These are phyloP conservation scores for Drosophila sordidapex DNA, from an alignment of 2,888 invertebrate species.

Conservation along the genomic window DNA sequence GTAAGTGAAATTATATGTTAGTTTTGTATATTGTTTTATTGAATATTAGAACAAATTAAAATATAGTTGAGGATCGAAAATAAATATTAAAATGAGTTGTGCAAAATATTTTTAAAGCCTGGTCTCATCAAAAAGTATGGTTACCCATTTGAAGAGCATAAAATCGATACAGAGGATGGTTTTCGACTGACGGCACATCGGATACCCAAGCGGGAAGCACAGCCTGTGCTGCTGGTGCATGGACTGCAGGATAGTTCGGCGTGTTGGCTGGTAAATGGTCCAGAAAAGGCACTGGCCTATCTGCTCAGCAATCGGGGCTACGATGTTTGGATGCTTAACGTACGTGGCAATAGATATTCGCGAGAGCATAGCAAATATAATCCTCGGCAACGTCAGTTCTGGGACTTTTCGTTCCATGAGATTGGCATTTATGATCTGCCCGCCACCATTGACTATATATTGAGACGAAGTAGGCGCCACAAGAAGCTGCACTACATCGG, in stretches of 20 bases:
- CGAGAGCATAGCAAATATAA: constrained; percentile 85
- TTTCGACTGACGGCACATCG: constrained; percentile 91
- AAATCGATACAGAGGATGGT: constrained; percentile 89
- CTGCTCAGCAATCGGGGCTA: constrained; percentile 86
- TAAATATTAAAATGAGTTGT: background rate
- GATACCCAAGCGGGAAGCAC: constrained; percentile 86
- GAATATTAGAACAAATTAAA: background rate
- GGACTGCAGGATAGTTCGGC: constrained; percentile 90
- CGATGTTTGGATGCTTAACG: constrained; percentile 88
- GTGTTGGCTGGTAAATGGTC: constrained; percentile 90
- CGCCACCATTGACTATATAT: constrained; percentile 87
- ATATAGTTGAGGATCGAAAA: background rate
- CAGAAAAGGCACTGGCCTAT: constrained; percentile 87
- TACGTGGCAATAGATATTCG: constrained; percentile 88
- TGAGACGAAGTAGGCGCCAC: constrained; percentile 84
- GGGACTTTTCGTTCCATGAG: constrained; percentile 89
- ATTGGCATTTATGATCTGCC: constrained; percentile 90
- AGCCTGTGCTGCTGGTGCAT: constrained; percentile 88
- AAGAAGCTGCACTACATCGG: constrained; percentile 87
- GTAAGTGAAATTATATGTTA: constrained; percentile 25
- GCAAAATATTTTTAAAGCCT: constrained; percentile 44
- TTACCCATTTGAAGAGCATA: constrained; percentile 88
- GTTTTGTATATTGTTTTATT: background rate
- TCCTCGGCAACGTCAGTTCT: constrained; percentile 86
- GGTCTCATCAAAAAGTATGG: constrained; percentile 86